Evolutionary conservation across 2,113 vertebrate species (phyloP).

Genomic region (Crotalus horridus): DNA sequence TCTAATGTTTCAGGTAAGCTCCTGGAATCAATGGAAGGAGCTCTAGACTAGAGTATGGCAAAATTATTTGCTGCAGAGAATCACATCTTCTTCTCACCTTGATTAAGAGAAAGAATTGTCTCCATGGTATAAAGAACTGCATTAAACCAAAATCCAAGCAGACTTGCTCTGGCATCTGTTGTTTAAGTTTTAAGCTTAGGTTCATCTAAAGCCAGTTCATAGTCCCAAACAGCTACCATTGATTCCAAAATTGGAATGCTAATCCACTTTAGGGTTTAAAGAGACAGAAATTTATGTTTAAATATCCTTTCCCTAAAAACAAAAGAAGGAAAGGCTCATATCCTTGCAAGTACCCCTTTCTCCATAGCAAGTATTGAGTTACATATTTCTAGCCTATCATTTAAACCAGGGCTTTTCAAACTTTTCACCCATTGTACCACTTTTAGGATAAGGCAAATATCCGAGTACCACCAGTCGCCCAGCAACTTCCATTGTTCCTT

Average conservation of each 20-base stretch:
- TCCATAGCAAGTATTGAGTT: background rate
- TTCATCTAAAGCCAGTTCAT: background rate
- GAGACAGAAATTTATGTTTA: background rate
- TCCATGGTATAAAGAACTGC: background rate
- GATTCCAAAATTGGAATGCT: background rate
- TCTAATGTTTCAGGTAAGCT: background rate
- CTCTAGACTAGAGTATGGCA: background rate
- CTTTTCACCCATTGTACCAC: too few species aligned
- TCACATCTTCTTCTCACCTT: background rate
- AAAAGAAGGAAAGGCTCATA: background rate
- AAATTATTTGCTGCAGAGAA: background rate
- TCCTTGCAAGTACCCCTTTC: background rate
- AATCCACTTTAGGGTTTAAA: background rate
- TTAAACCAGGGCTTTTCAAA: too few species aligned
- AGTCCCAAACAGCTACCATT: background rate
- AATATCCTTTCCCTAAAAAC: background rate
- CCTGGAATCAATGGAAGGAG: background rate
- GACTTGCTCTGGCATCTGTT: background rate
- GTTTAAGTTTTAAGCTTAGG: background rate
- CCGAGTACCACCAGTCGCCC: too few species aligned
- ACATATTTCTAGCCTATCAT: background rate
- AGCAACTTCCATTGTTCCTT: too few species aligned
- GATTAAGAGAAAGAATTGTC: background rate
- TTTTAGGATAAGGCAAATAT: too few species aligned
- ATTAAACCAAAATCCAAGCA: background rate